A percentile compares a stretch with the other conserved stretches of the same genome.
phyloP scores from a whole-genome alignment of 2,888 invertebrate genomes.

The Perithous albicinctus region DNA sequence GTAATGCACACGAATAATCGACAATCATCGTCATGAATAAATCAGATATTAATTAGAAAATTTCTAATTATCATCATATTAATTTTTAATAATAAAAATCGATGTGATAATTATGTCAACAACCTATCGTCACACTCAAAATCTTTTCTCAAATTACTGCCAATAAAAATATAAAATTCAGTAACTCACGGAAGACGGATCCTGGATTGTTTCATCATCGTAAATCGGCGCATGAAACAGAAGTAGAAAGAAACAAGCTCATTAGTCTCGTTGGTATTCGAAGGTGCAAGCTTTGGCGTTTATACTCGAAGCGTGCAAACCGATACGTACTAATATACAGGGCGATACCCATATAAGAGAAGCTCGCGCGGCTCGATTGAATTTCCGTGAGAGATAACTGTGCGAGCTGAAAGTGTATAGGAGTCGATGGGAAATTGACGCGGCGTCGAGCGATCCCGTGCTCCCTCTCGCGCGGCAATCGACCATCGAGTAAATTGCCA shows the following conservation, averaged over 20 bases:
- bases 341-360: neutral
- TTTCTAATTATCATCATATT: no score
- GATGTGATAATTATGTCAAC: no score
- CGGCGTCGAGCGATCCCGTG: constrained; percentile 52
- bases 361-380: constrained; percentile 44
- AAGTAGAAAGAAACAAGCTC: constrained; percentile 67
- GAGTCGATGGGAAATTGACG: constrained; percentile 67
- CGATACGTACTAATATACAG: constrained; percentile 19
- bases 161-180: no score
- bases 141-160: no score
- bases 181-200: constrained; percentile 83
- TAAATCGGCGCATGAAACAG: constrained; percentile 78
- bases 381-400: constrained; percentile 61
- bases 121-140: no score
- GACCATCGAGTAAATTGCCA: constrained; percentile 68
- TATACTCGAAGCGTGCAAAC: constrained; percentile 28
- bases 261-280: constrained; percentile 12
- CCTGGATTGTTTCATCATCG: constrained; percentile 73
- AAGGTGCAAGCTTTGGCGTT: constrained; percentile 28
- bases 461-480: constrained; percentile 48
- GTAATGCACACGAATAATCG: no score
- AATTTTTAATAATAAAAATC: no score
- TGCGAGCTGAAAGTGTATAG: constrained; percentile 25
- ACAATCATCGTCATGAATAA: no score
- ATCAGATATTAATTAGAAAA: no score